phyloP scores from a whole-genome alignment of 1,140 invertebrate genomes.

The Drosophila melanogaster region Release_6_plus_ISO1_MT NT_033777.3:29915501-29916000 shows the following conservation, averaged over 20 bases:
- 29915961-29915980: slow-evolving; percentile 94
- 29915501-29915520: slow-evolving; percentile 46
- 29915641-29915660: slow-evolving; percentile 18
- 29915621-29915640: slow-evolving; percentile 47
- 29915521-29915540: slow-evolving; percentile 1
- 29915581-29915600: background rate
- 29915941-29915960: slow-evolving; percentile 87
- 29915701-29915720: slow-evolving; percentile 94
- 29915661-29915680: slow-evolving; percentile 55
- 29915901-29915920: slow-evolving; percentile 87
- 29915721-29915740: slow-evolving; percentile 90
- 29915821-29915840: slow-evolving; percentile 85
- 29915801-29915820: too few relatives aligned
- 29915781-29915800: background rate
- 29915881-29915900: slow-evolving; percentile 89
- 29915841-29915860: slow-evolving; percentile 83
- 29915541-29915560: slow-evolving; percentile 52
- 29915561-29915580: background rate
- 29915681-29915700: slow-evolving; percentile 82
- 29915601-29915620: slow-evolving; percentile 36
- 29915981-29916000: slow-evolving; percentile 85
- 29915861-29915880: slow-evolving; percentile 87
- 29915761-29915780: slow-evolving; percentile 88
- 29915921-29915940: slow-evolving; percentile 91
- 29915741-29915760: slow-evolving; percentile 90